Conservation (phyloP, 2,113 vertebrate species). For the Mesitornis unicolor region DNA sequence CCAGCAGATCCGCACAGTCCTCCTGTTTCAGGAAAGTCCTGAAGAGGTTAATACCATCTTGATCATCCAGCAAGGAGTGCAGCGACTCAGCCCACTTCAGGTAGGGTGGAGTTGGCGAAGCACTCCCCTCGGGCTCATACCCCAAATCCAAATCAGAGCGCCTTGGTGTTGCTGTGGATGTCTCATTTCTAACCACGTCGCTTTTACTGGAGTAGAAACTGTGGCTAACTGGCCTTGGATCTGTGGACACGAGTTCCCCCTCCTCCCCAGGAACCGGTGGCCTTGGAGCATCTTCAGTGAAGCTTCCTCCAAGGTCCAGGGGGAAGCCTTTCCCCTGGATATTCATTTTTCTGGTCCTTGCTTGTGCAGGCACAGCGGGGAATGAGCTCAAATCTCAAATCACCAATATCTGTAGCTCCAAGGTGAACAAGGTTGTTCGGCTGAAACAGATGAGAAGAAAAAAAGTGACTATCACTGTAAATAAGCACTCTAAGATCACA, state of each 20-base stretch:
- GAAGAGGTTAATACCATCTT: conserved; percentile 94
- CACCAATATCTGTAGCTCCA: conserved; percentile 77
- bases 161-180: conserved; percentile 87
- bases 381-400: conserved; percentile 59
- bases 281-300: conserved; percentile 96
- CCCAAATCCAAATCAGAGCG: conserved; percentile 94
- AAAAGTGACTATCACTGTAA: not conserved
- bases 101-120: conserved; percentile 95
- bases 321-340: conserved; percentile 85
- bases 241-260: conserved; percentile 87
- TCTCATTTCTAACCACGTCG: conserved; percentile 82
- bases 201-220: conserved; percentile 81
- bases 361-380: conserved; percentile 63
- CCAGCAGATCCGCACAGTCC: conserved; percentile 89
- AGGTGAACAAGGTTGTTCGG: conserved; percentile 65
- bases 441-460: conserved; percentile 74
- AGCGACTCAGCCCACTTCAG: conserved; percentile 96
- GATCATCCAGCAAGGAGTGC: conserved; percentile 94
- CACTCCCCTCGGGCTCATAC: conserved; percentile 96
- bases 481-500: not conserved
- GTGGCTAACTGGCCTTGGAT: conserved; percentile 77
- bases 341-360: conserved; percentile 87
- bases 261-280: conserved; percentile 97
- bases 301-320: conserved; percentile 89
- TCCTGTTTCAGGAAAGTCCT: conserved; percentile 94